Conservation (phyloP, 1,140 invertebrate genomes). For the Antheraea pernyi region DNA sequence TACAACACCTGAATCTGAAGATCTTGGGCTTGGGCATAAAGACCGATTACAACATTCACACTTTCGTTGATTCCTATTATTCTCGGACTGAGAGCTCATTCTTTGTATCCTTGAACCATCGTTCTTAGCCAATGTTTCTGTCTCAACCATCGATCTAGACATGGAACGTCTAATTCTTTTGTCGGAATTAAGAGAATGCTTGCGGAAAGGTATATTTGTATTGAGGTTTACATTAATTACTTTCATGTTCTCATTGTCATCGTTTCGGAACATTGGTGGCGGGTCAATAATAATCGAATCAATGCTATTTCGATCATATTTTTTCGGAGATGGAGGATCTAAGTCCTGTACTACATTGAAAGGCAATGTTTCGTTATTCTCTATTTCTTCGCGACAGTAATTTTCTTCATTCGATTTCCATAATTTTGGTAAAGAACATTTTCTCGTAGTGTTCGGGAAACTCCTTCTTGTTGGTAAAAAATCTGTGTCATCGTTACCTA, state of each 20-base stretch:
- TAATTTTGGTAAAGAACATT: constrained; percentile 50
- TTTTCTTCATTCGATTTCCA: constrained; percentile 70
- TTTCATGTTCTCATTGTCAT: constrained; percentile 66
- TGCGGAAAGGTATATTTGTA: constrained; percentile 66
- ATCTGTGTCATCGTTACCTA: constrained; percentile 53
- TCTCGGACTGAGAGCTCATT: constrained; percentile 70
- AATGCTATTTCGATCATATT: constrained; percentile 29
- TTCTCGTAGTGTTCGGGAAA: constrained; percentile 55
- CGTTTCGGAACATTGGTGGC: constrained; percentile 79
- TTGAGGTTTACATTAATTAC: constrained; percentile 67
- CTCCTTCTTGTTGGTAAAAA: constrained; percentile 64
- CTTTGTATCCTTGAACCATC: constrained; percentile 48
- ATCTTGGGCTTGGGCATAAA: constrained; percentile 82
- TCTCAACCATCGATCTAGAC: constrained; percentile 69
- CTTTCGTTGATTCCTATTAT: constrained; percentile 56
- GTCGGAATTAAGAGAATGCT: constrained; percentile 75
- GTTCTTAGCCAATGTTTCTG: constrained; percentile 51
- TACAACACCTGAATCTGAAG: constrained; percentile 91
- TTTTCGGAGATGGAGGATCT: constrained; percentile 64
- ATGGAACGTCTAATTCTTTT: constrained; percentile 70
- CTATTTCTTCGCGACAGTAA: constrained; percentile 42
- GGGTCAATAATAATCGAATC: constrained; percentile 77
- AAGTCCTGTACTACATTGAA: constrained; percentile 56
- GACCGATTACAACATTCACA: constrained; percentile 82
- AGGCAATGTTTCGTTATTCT: constrained; percentile 34